These are phyloP conservation scores for Isichthys henryi DNA, from an alignment of 2,113 vertebrate genomes.

Conservation along the genomic window DNA sequence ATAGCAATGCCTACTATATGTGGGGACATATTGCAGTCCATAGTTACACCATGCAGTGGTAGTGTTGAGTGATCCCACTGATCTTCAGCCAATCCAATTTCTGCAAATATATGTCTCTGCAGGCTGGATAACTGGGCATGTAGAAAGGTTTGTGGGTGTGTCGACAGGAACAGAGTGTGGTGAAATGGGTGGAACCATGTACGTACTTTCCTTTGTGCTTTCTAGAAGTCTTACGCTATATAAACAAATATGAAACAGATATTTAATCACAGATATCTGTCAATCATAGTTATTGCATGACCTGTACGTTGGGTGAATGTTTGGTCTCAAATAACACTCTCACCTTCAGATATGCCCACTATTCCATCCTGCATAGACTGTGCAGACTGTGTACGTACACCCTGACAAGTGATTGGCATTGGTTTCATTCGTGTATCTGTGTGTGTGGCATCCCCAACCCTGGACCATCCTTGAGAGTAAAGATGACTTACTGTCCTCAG, in stretches of 20 bases:
- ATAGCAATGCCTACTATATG: background rate
- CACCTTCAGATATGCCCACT: background rate
- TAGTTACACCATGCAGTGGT: background rate
- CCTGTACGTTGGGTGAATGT: background rate
- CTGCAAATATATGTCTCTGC: background rate
- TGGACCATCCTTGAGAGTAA: background rate
- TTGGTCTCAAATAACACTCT: background rate
- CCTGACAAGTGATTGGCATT: background rate
- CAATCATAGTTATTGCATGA: background rate
- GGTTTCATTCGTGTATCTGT: background rate
- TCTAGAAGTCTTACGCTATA: background rate
- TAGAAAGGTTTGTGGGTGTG: background rate
- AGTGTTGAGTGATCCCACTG: background rate
- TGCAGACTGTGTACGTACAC: background rate
- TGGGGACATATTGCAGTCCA: background rate
- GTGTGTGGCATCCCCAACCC: background rate
- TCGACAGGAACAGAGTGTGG: background rate
- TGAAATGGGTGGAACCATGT: background rate
- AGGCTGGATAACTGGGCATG: background rate
- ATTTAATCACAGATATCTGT: background rate
- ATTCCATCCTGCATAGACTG: background rate
- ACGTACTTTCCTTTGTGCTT: background rate
- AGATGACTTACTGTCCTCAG: constrained; percentile 85
- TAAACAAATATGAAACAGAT: background rate
- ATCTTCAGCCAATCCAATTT: background rate